phyloP scores from a whole-genome alignment of 2,113 vertebrate genomes.

The Camelus bactrianus region DNA sequence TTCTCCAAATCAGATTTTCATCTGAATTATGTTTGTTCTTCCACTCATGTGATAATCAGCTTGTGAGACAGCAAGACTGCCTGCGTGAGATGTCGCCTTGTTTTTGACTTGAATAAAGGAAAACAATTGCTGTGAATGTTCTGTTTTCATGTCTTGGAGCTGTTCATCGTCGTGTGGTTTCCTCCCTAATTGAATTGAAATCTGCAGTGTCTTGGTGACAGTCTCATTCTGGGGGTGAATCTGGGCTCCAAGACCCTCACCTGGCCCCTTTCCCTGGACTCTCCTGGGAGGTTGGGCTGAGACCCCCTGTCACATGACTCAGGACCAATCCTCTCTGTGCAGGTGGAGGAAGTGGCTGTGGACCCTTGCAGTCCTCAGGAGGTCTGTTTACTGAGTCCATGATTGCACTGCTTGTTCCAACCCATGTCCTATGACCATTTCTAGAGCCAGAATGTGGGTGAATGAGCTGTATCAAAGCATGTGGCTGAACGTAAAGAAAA shows the following conservation, averaged over 20 bases:
- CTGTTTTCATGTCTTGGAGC: slow-evolving; percentile 20
- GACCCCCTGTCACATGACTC: background rate
- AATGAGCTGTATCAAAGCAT: background rate
- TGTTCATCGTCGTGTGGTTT: background rate
- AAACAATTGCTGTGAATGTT: background rate
- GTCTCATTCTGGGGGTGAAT: background rate
- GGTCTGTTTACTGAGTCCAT: fast-evolving
- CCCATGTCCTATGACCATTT: background rate
- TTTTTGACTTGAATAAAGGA: slow-evolving; percentile 45
- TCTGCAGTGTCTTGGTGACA: background rate
- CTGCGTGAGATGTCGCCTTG: background rate
- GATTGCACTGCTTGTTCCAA: background rate
- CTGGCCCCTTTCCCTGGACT: background rate
- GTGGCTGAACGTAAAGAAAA: background rate
- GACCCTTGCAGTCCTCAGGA: fast-evolving
- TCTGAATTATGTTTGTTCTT: slow-evolving; percentile 22
- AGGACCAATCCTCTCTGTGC: background rate
- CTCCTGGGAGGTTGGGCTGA: background rate
- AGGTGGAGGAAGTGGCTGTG: background rate
- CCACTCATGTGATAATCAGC: slow-evolving; percentile 17
- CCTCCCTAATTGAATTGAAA: slow-evolving; percentile 32
- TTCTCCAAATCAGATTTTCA: slow-evolving; percentile 30
- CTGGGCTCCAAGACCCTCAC: background rate
- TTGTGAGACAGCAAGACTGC: background rate
- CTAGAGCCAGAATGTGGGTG: background rate